Base-by-base conservation (phyloP, 2,888 invertebrate species). In the Opisthograptis luteolata region DNA sequence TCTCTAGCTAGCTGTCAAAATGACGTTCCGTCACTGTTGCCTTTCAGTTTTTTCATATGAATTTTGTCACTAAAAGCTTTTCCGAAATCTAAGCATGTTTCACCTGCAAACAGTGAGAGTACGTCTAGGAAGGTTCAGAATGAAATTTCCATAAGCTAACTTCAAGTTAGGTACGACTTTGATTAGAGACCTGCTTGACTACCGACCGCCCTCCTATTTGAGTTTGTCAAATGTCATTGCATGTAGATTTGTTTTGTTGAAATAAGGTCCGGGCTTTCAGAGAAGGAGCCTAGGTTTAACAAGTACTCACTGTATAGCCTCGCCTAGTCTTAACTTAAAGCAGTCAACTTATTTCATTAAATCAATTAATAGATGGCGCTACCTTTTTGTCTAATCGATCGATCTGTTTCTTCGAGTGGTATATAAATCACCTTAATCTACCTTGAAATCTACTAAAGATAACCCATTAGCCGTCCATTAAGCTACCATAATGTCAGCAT, bases 401-500 rank as follows among this genome's bases (percentile, higher is more conserved):
- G 3, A 1, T 25, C n/a, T 1, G 0, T 10, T 25, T 10, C 3
- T 9, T 4, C 10, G 5, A 12, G 5, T 30, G 2, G n/a, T 19
- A 6, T 9, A 15, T 17, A 9, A 17, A 19, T 5, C 1, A 31
- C 12, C 1, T 0, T 9, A 17, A 32, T 4, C 17, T 32, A 17
- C 32, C 2, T 28, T 28, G 1, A 15, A 5, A 25, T 8, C 20
- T 49, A 40, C 44, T 37, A 6, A 51, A 44, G 17, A 30, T 28
- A 43, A 40, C 45, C 46, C 22, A 46, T 45, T 46, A 46, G 30
- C 41, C 37, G 15, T 43, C 52, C 34, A 45, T 46, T 53, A 58
- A 53, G 24, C 49, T 36, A 49, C 57, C 51, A 55, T 60, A 58
- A 63, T 64, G 56, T 43, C 60, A 66, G 70, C 68, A 69, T 66